Base-by-base conservation (phyloP, 1,140 invertebrate genomes). In the Drosophila bifasciata region DNA sequence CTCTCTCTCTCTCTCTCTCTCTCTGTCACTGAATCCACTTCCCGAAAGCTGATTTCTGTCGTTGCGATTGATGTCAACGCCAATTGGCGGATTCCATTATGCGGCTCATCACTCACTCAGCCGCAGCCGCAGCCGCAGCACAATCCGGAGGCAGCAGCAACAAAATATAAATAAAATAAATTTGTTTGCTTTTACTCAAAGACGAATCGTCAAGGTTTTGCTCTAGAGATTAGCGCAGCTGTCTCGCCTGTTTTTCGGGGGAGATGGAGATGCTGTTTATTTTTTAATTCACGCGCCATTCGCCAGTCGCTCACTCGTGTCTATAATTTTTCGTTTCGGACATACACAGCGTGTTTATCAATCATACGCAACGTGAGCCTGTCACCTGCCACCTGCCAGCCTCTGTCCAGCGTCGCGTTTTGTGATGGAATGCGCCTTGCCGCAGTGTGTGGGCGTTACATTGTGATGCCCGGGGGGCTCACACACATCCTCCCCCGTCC, bases 31-130 rank as follows among this genome's bases (percentile, higher is more conserved):
- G 4, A 36, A 13, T 36, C 32, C 11, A 36, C 32, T 36, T 36
- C 32, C 32, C 32, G 32, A 36, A 5, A 50, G 39, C 9, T 57
- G 21, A 15, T 51, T 63, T 49, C 56, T 61, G 28, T 56, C 8
- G 13, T 50, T 32, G 70, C 46, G 48, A 48, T 63, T 40, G 55
- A 80, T 84, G 80, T 84, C 76, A 76, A 80, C 81, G 72, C 61
- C 76, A 79, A 86, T 84, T 86, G 81, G 41, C 81, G 80, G 72
- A 86, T 86, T 86, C 76, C 80, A 84, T 86, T 86, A 86, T 76
- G 44, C 62, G 55, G 76, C 80, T 64, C 79, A 84, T 84, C 79
- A 86, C 49, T 84, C 80, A 84, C 45, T 45, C 52, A 46, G 64
- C 58, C 50, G 58, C 44, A 46, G 41, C 21, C 25, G 48, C 46